Base-by-base conservation (phyloP, 2,797 vertebrate species). In the Diceros bicornis region DNA sequence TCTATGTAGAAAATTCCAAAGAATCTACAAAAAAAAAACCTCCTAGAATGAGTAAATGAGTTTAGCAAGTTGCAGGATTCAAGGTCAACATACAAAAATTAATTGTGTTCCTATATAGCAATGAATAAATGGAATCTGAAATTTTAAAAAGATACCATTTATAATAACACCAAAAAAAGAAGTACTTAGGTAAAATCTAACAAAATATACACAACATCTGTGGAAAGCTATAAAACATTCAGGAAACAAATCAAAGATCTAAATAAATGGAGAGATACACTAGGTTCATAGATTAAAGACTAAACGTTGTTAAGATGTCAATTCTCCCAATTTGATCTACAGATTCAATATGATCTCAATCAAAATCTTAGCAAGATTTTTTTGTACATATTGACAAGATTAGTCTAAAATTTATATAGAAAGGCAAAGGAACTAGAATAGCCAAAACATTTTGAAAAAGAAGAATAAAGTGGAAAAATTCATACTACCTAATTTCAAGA, bases 71-170 rank as follows among this genome's bases (percentile, higher is more conserved):
- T 79, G 11, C 27, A 77, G 55, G n/a, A 47, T 79, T 79, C 77
- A 94, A 69, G 17, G 11, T n/a, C 44, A 91, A 91, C 29, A 95
- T 44, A 72, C 29, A 66, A 83, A 94, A 89, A 66, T 89, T 61
- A 62, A 89, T 4, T 55, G 12, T 94, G 37, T 52, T 88, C 27
- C 66, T 72, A 72, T 13, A 61, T 50, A 81, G 75, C 44, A 88
- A 81, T 64, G 55, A 82, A 94, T 34, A 74, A 90, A 59, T 59
- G n/a, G n/a, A 57, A 68, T 68, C 52, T 59, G 18, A 89, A 75
- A 37, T 37, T 84, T 41, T 21, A 68, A 57, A 93, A 41, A 84
- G 47, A 84, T 3, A 47, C 9, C 13, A 89, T 75, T 89, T 47
- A 84, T 9, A 57, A 84, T 25, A 72, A 34, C 69, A 81, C 29